These are phyloP conservation scores for Ambastaia sidthimunki DNA, from an alignment of 2,797 vertebrate species.

Conservation along the genomic window DNA sequence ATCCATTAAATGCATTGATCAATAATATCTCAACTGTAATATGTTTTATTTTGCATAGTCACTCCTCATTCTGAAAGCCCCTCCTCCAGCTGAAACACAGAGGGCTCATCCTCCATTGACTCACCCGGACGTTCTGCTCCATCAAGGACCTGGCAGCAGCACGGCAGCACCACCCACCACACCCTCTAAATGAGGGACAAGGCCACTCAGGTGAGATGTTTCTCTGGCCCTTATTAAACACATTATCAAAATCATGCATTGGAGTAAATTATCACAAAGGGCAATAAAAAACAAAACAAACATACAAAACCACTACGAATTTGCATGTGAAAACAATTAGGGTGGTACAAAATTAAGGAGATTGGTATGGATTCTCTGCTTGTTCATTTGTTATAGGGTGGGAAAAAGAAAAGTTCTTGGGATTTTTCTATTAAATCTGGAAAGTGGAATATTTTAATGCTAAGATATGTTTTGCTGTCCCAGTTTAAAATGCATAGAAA, in stretches of 20 bases:
- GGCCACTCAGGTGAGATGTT: slow-evolving; percentile 87
- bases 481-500: too few species aligned
- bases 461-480: too few species aligned
- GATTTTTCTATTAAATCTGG: too few species aligned
- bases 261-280: background rate
- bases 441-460: too few species aligned
- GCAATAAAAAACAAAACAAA: too few species aligned
- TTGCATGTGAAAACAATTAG: too few species aligned
- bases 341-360: too few species aligned
- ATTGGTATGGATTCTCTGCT: background rate
- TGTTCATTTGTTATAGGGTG: background rate
- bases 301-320: too few species aligned
- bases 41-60: slow-evolving; percentile 23
- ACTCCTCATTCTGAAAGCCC: slow-evolving; percentile 20
- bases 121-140: slow-evolving; percentile 90
- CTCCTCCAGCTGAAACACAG: slow-evolving; percentile 51
- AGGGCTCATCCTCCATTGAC: slow-evolving; percentile 68
- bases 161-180: slow-evolving; percentile 85
- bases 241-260: background rate
- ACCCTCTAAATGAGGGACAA: slow-evolving; percentile 97
- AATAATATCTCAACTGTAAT: background rate
- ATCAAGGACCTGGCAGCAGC: slow-evolving; percentile 94
- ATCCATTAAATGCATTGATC: background rate
- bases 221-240: background rate
- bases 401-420: too few species aligned